phyloP scores from a whole-genome alignment of 2,888 invertebrate species.

The Cephalotes varians region DNA sequence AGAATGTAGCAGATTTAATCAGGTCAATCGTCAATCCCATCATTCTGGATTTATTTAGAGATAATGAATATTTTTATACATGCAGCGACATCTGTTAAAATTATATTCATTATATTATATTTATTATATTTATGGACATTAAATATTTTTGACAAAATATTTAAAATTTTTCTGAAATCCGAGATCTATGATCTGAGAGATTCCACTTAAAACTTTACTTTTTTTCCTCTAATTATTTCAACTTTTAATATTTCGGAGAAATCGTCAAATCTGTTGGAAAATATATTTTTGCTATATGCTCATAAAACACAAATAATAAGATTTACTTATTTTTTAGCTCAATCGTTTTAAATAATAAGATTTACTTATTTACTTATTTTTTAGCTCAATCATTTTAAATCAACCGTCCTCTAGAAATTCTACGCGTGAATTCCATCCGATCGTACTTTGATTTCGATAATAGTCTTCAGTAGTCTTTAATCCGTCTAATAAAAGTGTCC shows the following conservation, averaged over 20 bases:
- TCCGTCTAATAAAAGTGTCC: slow-evolving; percentile 42
- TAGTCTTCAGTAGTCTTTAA: slow-evolving; percentile 59
- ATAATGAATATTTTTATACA: neutral
- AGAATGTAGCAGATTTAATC: slow-evolving; percentile 18
- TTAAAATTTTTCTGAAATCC: neutral
- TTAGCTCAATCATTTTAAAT: neutral
- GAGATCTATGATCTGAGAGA: too few relatives aligned
- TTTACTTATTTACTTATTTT: slow-evolving; percentile 11
- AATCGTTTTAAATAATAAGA: neutral
- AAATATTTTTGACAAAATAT: neutral
- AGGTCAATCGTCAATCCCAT: neutral
- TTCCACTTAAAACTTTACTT: neutral
- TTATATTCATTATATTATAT: neutral
- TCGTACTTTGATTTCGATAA: slow-evolving; percentile 67
- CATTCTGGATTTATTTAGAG: neutral
- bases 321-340: neutral
- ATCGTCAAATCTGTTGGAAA: neutral
- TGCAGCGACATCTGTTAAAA: neutral
- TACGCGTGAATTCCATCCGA: slow-evolving; percentile 31
- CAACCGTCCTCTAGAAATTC: slow-evolving; percentile 13
- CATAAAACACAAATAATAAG: neutral
- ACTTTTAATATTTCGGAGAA: neutral
- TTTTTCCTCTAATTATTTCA: neutral
- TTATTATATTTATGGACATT: neutral
- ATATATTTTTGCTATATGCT: neutral